Base-by-base conservation (phyloP, 2,113 vertebrate species). In the Saimiri boliviensis region DNA sequence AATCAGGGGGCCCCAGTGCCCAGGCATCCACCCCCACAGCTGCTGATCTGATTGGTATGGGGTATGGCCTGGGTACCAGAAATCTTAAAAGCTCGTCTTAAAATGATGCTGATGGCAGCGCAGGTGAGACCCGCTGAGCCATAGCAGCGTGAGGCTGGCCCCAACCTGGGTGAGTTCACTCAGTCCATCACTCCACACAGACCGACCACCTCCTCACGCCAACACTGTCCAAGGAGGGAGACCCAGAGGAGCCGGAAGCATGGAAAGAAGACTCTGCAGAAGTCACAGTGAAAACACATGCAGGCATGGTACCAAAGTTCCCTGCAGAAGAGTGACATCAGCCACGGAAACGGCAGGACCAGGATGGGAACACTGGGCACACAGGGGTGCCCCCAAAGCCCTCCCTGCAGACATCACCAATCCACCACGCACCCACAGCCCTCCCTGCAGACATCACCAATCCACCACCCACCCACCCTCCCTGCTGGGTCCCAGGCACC, bases 341-440 rank as follows among this genome's bases (percentile, higher is more conserved):
- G 30, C 2, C 0, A 0, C 0, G 0, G n/a, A 8, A 6, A 8
- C 3, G 0, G 2, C 17, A 13, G 66, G 17, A 42, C 45, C n/a
- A 0, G 42, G 82, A 32, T 5, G 30, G 42, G 27, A 63, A 27
- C 27, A 63, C 12, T 13, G 12, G 5, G 58, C 27, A 63, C 2
- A 0, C 68, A 70, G 17, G 3, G 1, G 68, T 35, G 35, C 16
- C 35, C 68, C 66, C 66, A 70, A 17, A 68, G 14, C 35, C 66
- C 32, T 47, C 35, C 35, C 17, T 17, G 68, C 8, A 21, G 35
- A n/a, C 68, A 20, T 52, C 14, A 14, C 49, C 68, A 37, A n/a
- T 52, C 49, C 35, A n/a, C 35, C 1, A 35, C 49, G 35, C 68
- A 35, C 49, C 66, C 68, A 70, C 68, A 68, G 6, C 32, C 66